Conservation (phyloP, 2,888 invertebrate species). For the Nycteola revayana region DNA sequence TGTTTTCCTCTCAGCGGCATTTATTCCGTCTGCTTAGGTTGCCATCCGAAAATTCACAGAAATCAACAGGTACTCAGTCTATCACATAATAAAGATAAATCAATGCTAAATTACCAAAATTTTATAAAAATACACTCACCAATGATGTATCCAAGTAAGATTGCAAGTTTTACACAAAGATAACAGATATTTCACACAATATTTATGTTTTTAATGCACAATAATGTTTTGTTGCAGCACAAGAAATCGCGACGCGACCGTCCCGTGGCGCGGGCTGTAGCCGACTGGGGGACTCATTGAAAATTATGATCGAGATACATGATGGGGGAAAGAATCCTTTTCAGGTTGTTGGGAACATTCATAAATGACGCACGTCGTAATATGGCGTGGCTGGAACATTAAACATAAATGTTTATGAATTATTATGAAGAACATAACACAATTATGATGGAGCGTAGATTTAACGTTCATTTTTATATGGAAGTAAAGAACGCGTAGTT, state of each 20-base stretch:
- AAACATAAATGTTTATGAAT: constrained; percentile 11
- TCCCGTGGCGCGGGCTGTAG: constrained; percentile 8
- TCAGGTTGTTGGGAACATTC: constrained; percentile 3
- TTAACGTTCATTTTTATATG: background rate
- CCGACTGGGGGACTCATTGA: constrained; percentile 22
- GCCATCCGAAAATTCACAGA: constrained; percentile 15
- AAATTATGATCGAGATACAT: constrained; percentile 20
- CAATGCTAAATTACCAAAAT: background rate
- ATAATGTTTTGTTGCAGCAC: constrained; percentile 15
- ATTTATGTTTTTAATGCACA: constrained; percentile 23
- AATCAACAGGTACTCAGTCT: constrained; percentile 29
- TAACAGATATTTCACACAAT: constrained; percentile 28
- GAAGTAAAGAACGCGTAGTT: background rate
- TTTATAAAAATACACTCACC: constrained; percentile 27
- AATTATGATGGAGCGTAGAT: too few species aligned
- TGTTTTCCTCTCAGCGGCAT: constrained; percentile 5
- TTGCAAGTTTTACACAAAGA: constrained; percentile 16
- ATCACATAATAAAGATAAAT: constrained; percentile 1
- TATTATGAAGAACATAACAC: too few species aligned
- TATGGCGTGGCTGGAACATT: constrained; percentile 5
- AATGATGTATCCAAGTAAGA: constrained; percentile 20
- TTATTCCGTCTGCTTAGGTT: constrained; percentile 14
- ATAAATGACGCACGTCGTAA: constrained; percentile 1
- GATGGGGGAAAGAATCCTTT: constrained; percentile 20
- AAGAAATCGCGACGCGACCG: constrained; percentile 8